phyloP scores from a whole-genome alignment of 2,888 invertebrate genomes.

The Euzetes globulus region DNA sequence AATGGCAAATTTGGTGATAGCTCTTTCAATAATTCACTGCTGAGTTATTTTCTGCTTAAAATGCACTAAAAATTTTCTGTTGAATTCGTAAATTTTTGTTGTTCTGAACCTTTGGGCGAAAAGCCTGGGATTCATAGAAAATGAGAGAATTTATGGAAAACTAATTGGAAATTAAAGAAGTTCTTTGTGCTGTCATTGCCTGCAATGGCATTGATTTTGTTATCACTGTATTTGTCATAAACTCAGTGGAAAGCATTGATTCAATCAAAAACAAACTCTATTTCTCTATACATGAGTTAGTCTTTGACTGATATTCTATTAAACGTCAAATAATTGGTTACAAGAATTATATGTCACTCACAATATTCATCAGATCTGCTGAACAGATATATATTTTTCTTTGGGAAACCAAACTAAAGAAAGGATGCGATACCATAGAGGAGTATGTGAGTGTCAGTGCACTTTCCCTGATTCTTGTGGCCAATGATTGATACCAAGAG shows the following conservation, averaged over 20 bases:
- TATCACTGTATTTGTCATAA: neutral
- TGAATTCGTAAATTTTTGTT: neutral
- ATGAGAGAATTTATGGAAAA: neutral
- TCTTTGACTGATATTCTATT: neutral
- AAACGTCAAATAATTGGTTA: constrained; percentile 1
- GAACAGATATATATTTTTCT: neutral
- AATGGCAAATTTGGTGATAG: neutral
- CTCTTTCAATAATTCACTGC: too few relatives aligned
- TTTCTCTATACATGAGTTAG: neutral
- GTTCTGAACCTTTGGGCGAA: neutral
- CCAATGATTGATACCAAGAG: neutral
- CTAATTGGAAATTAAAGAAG: neutral
- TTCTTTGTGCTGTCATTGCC: neutral
- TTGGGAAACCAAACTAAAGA: neutral
- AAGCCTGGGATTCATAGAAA: neutral
- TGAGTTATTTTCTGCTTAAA: too few relatives aligned
- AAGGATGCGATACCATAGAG: neutral
- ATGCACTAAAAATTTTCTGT: neutral
- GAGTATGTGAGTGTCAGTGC: neutral
- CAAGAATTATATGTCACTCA: neutral
- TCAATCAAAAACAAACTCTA: neutral
- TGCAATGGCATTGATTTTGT: neutral
- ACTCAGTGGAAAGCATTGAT: too few relatives aligned
- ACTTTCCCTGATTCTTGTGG: neutral
- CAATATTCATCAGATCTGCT: neutral